Base-by-base conservation (phyloP, 2,113 vertebrate genomes). In the Rhodinocichla rosea region DNA sequence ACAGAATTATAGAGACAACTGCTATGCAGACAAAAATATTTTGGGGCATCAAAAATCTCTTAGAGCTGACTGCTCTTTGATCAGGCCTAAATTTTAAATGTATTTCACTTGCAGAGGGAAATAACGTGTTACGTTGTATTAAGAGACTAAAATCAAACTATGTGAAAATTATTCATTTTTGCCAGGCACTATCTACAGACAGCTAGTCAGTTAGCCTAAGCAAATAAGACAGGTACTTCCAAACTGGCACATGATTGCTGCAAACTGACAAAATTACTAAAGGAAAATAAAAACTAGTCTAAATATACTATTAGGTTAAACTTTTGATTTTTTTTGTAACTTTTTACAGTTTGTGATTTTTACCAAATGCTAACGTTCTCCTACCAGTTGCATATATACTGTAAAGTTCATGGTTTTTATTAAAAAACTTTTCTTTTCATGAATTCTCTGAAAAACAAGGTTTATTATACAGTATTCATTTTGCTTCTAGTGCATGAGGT, bases 351-450 rank as follows among this genome's bases (percentile, higher is more conserved):
- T 3, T 53, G 10, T 40, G 1, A 0, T n/a, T 82, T 87, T 40
- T 30, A 35, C 20, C 32, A 83, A 57, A 67, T 18, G 2, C 2
- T 74, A 42, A 62, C 5, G 6, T 50, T 4, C 11, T 77, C 2
- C 0, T 68, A 3, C 0, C 7, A 22, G 10, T 20, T 32, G 6
- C 26, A 23, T 16, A 62, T 23, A 44, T 20, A 26, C 17, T 33
- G 37, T 10, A 85, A 94, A 69, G 7, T 62, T 87, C 14, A 62
- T 7, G 6, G 1, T 92, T 90, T 87, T 77, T 42, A 37, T 17
- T 23, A 65, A 49, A 69, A 84, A 24, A 17, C 9, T 7, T 3
- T 9, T 26, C 21, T 84, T 81, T 85, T 49, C 6, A 83, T 18
- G 2, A 39, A 50, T 73, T 84, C 23, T 33, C 7, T 50, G 78